Evolutionary conservation across 2,888 invertebrate species (phyloP), one percentile per base, ranked within the genome.

Genomic region (Eupithecia inturbata): DNA sequence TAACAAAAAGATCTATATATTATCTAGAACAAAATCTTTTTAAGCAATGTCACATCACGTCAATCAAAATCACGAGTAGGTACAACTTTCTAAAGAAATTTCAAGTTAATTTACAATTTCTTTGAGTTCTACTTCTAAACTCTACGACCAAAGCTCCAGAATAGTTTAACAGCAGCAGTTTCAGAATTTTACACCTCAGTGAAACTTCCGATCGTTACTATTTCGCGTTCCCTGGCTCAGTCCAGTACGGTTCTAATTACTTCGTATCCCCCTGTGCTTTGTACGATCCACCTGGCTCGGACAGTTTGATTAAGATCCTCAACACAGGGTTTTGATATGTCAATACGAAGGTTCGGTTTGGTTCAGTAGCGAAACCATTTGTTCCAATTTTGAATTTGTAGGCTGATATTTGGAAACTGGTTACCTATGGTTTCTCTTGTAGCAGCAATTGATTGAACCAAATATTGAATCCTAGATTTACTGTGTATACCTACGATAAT

Each of bases 261-360:
- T 64, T 62, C 70, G 70, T 22, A 70, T 70, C 41, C 70, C 70
- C 63, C 62, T 72, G 72, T 68, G 75, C 75, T 72, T 72, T 75
- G 75, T 68, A n/a, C 72, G 33, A 67, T 72, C 67, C 70, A 70
- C 70, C 68, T 72, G 72, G 31, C 33, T 45, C 28, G 45, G 70
- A 72, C 68, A 72, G 57, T 60, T 72, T 70, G 70, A 75, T 75
- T 75, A 72, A 70, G 72, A 75, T 63, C 72, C 72, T 70, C 72
- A 57, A 71, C 60, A 64, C 53, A 66, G 72, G 70, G 69, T 71
- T 72, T 75, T 75, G 68, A 73, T 75, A 70, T 49, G 68, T 70
- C 72, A 68, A 75, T 72, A 62, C 71, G 60, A 60, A 16, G 26
- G 19, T n/a, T 63, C 41, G 49, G 49, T 39, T 67, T 31, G 62